These are phyloP conservation scores for Limonius californicus DNA, from an alignment of 1,140 invertebrate species.

Conservation along the genomic window DNA sequence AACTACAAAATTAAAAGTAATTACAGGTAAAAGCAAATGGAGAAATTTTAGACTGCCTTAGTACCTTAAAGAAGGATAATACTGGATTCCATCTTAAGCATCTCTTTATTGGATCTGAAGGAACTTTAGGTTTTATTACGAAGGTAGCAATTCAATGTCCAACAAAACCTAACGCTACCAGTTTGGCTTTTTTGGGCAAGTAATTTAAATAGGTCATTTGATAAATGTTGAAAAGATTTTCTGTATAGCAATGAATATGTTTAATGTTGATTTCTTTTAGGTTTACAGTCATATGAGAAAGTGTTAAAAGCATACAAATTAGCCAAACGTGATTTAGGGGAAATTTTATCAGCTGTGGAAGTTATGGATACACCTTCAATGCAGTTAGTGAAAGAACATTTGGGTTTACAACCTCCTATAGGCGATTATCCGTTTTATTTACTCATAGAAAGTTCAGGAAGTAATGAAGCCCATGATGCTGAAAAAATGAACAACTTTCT, in stretches of 20 bases:
- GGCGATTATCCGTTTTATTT: constrained; percentile 80
- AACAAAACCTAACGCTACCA: constrained; percentile 69
- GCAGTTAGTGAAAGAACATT: constrained; percentile 55
- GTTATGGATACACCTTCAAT: constrained; percentile 76
- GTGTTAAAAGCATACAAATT: constrained; percentile 71
- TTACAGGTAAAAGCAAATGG: constrained; percentile 82
- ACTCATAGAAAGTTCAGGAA: constrained; percentile 86
- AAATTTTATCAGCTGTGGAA: constrained; percentile 92
- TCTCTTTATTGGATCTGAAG: constrained; percentile 96
- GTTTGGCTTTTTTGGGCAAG: constrained; percentile 83
- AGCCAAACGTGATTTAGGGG: constrained; percentile 71
- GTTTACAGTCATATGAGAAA: constrained; percentile 68
- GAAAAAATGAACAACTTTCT: constrained; percentile 82
- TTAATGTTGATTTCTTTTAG: constrained; percentile 48
- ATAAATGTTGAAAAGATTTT: no score
- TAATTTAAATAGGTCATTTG: no score
- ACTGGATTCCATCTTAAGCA: constrained; percentile 96
- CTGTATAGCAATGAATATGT: no score
- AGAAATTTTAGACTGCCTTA: constrained; percentile 79
- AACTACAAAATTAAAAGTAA: background rate
- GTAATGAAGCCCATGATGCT: constrained; percentile 74
- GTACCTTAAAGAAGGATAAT: constrained; percentile 91
- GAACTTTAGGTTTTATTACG: constrained; percentile 92
- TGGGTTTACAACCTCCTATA: constrained; percentile 59
- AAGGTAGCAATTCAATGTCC: constrained; percentile 89